Evolutionary conservation across 2,113 vertebrate genomes (phyloP), one percentile per base, ranked within the genome.

Genomic region (Eidolon helvum): DNA sequence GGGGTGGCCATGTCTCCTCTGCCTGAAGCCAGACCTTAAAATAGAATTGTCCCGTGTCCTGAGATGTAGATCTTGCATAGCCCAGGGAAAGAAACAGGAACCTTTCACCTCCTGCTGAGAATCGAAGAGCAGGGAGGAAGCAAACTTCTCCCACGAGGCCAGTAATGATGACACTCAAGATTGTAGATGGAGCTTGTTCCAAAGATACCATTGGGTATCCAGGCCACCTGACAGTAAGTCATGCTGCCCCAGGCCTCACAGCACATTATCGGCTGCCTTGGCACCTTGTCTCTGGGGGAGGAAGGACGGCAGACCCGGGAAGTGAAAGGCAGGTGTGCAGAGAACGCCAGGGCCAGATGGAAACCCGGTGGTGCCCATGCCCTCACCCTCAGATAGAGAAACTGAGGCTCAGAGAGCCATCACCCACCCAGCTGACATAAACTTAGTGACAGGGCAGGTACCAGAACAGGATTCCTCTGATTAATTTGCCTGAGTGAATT

Each of bases 61-160:
- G 63, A 95, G 83, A 45, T 5, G 10, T 15, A 61, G 72, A 43
- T 91, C 86, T 85, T 45, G 61, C 72, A 16, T 7, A 86, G 57
- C 68, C 57, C 21, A 35, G 77, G 72, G 55, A 92, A 90, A 61
- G 30, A 4, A 88, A 59, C 1, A 22, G 40, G 28, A 96, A 74
- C 30, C 40, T 94, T 74, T 97, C 83, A 96, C 97, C 95, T 97
- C 97, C 82, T 75, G 59, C 78, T 69, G 74, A 71, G 45, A 89
- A 87, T 16, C 4, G 7, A 97, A 98, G 96, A 93, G 89, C 95
- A 95, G 80, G 50, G 82, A 97, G 85, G 88, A 95, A 97, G 93
- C 86, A 94, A 75, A 94, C 79, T 55, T 78, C 86, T 92, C 97
- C 89, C 91, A 5, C 0, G 78, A 93, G 96, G 74, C 93, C 63